Evolutionary conservation across 1,140 invertebrate species (phyloP).

Genomic region (Galendromus occidentalis): DNA sequence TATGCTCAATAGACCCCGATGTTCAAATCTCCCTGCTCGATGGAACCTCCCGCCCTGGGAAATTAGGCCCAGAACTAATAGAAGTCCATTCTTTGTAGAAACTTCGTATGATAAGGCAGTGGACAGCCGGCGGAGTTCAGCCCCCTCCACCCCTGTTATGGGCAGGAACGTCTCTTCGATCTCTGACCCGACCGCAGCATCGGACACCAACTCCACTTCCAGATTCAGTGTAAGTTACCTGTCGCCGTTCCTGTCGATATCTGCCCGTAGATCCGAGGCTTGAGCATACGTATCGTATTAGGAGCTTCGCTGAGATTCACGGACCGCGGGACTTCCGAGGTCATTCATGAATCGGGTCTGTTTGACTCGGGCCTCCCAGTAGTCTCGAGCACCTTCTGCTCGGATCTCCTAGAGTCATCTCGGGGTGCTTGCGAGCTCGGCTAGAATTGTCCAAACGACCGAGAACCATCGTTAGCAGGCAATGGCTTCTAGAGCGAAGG

Average conservation of each 20-base stretch:
- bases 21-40: neutral
- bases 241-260: neutral
- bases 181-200: slow-evolving; percentile 1
- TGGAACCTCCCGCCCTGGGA: neutral
- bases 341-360: too few species aligned
- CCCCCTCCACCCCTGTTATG: slow-evolving; percentile 54
- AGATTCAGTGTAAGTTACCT: neutral
- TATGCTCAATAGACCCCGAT: too few species aligned
- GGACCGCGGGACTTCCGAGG: too few species aligned
- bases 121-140: slow-evolving; percentile 47
- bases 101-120: slow-evolving; percentile 75
- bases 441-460: too few species aligned
- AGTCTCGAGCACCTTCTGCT: too few species aligned
- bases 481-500: too few species aligned
- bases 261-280: neutral
- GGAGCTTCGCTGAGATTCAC: too few species aligned
- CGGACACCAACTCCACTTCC: slow-evolving; percentile 6
- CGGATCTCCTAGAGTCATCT: too few species aligned
- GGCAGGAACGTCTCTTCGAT: slow-evolving; percentile 25
- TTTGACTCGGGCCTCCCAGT: too few species aligned
- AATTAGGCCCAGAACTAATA: neutral
- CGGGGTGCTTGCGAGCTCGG: too few species aligned
- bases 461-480: too few species aligned
- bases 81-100: slow-evolving; percentile 36
- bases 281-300: neutral